Percentiles rank a stretch among this genome's conserved stretches.
phyloP scores from a whole-genome alignment of 2,888 invertebrate genomes.

The Eupeodes latifasciatus region DNA sequence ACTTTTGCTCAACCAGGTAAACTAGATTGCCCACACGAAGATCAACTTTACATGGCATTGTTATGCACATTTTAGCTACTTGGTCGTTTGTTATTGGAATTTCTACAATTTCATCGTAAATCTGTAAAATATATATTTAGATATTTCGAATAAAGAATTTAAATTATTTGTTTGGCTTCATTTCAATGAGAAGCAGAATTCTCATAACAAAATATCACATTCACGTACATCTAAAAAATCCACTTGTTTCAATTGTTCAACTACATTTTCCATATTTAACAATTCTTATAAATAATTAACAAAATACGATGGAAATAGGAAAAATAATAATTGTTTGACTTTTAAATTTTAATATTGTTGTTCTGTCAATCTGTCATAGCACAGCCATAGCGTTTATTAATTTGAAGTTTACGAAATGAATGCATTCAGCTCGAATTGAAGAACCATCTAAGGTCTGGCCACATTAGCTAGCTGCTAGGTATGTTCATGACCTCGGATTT shows the following conservation, averaged over 20 bases:
- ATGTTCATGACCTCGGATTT: too few species aligned
- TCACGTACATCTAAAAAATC: conserved; percentile 48
- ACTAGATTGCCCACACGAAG: conserved; percentile 48
- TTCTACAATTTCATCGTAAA: conserved; percentile 62
- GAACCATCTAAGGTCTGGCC: too few species aligned
- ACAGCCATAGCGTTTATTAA: too few species aligned
- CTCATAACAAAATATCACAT: background rate
- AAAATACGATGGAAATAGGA: background rate
- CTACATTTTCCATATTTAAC: background rate
- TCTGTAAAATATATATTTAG: conserved; percentile 19
- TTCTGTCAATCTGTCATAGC: too few species aligned
- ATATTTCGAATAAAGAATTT: too few species aligned
- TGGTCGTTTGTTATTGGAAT: conserved; percentile 13
- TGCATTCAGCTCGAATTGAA: too few species aligned
- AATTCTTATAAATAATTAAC: background rate
- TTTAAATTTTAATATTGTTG: too few species aligned
- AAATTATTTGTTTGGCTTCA: too few species aligned
- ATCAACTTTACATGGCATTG: conserved; percentile 47
- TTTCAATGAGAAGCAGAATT: too few species aligned
- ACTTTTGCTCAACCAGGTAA: conserved; percentile 61
- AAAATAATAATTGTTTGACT: background rate
- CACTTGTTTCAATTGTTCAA: conserved; percentile 10
- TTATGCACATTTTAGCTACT: conserved; percentile 17
- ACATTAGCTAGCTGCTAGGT: too few species aligned
- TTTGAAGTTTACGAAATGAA: too few species aligned